Percentiles rank a stretch among this genome's conserved stretches.
These are phyloP conservation scores for Uropsilus gracilis DNA, from an alignment of 2,113 vertebrate species.

Conservation along the genomic window DNA sequence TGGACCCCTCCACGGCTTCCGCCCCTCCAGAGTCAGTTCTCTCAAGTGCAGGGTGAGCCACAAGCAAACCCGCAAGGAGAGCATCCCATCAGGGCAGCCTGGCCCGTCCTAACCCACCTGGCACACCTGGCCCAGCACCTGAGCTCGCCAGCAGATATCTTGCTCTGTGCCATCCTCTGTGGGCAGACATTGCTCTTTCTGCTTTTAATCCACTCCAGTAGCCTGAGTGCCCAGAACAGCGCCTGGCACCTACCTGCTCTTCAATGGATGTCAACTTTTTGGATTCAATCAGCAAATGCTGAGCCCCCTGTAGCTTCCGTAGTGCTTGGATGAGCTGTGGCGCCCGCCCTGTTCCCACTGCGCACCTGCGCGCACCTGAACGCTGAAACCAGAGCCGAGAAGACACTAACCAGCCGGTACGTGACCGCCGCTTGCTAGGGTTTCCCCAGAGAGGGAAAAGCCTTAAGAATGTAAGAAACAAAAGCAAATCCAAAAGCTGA, in stretches of 20 bases:
- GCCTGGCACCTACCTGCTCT: not conserved
- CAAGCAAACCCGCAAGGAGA: not conserved
- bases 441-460: not conserved
- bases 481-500: no score
- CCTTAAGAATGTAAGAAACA: not conserved
- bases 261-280: rapidly evolving
- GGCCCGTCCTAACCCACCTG: not conserved
- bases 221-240: no score
- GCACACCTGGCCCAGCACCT: not conserved
- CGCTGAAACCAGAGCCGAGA: not conserved
- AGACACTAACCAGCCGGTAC: not conserved
- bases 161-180: not conserved
- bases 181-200: not conserved
- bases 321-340: no score
- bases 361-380: no score
- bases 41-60: not conserved
- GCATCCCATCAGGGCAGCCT: not conserved
- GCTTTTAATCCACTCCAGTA: not conserved
- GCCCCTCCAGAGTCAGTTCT: not conserved
- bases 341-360: not conserved
- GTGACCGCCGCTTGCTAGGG: not conserved
- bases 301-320: no score
- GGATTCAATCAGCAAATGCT: not conserved
- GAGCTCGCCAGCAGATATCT: not conserved
- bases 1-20: not conserved